Percentiles rank a stretch among this genome's conserved stretches.
Evolutionary conservation across 2,113 vertebrate genomes (phyloP).

Genomic region (Serinus canaria): DNA sequence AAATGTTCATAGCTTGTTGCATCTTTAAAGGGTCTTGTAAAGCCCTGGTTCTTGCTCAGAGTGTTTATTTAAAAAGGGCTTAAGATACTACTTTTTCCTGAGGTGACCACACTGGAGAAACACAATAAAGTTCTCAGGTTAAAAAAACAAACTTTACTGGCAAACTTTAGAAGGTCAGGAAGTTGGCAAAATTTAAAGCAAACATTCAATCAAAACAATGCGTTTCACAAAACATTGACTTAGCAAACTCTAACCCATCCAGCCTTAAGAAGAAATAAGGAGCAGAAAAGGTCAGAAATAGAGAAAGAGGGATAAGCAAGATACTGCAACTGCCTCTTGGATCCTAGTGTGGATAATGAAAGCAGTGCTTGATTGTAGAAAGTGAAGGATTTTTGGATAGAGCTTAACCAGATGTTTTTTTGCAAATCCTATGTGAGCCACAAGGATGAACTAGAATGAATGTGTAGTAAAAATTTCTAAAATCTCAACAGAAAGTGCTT

Average conservation of each 20-base stretch:
- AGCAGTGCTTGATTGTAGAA: neutral
- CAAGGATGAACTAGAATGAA: neutral
- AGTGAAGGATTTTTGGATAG: neutral
- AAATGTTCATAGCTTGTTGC: neutral
- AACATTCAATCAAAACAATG: neutral
- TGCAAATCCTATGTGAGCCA: neutral
- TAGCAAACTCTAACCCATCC: neutral
- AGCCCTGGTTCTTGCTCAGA: neutral
- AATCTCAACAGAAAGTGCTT: neutral
- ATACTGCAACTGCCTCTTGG: no score
- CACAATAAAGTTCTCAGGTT: neutral
- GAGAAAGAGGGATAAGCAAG: neutral
- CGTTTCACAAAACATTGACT: neutral
- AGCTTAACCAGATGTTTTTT: neutral
- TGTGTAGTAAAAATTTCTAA: neutral
- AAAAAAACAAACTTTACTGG: neutral
- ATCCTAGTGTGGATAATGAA: neutral
- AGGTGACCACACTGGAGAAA: neutral
- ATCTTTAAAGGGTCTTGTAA: neutral
- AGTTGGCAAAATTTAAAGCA: neutral
- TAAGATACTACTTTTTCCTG: neutral
- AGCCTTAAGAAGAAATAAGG: neutral
- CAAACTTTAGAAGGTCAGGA: neutral
- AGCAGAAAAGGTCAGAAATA: neutral
- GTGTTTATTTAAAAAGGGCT: neutral